A percentile compares a stretch with the other conserved stretches of the same genome.
Conservation (phyloP, 2,797 vertebrate species). For the Buceros bicornis region DNA sequence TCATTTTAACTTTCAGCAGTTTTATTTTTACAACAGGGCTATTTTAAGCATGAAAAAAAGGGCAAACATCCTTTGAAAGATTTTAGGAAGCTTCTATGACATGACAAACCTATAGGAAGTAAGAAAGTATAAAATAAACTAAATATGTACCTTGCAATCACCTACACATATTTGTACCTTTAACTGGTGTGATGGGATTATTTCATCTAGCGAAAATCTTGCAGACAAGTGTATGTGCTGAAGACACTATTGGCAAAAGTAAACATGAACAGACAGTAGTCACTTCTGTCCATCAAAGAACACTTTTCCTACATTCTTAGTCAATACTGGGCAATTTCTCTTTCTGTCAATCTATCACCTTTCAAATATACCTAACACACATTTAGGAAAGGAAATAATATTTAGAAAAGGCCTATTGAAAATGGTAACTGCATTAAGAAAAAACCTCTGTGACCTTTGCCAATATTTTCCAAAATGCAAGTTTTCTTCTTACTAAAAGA, state of each 20-base stretch:
- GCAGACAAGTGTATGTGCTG: not conserved
- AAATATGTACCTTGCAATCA: not conserved
- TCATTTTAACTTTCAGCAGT: not conserved
- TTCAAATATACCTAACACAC: not conserved
- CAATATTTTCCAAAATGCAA: not conserved
- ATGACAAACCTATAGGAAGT: not conserved
- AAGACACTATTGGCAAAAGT: not conserved
- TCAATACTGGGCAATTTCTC: not conserved
- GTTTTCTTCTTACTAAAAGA: not conserved
- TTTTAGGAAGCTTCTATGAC: not conserved
- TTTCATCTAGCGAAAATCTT: not conserved
- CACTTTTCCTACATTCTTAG: not conserved
- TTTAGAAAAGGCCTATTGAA: not conserved
- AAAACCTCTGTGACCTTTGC: not conserved
- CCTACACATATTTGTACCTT: not conserved
- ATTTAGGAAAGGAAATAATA: not conserved
- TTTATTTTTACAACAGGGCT: not conserved
- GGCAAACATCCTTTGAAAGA: not conserved
- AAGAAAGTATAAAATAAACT: not conserved
- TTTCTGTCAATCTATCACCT: not conserved
- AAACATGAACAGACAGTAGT: not conserved
- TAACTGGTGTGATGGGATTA: not conserved
- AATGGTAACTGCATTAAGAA: not conserved
- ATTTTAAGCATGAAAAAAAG: not conserved
- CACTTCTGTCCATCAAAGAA: not conserved